Evolutionary conservation across 37 sponge, comb jelly and placozoan genomes (phyloP).

Genomic region (Ianthella basta): DNA sequence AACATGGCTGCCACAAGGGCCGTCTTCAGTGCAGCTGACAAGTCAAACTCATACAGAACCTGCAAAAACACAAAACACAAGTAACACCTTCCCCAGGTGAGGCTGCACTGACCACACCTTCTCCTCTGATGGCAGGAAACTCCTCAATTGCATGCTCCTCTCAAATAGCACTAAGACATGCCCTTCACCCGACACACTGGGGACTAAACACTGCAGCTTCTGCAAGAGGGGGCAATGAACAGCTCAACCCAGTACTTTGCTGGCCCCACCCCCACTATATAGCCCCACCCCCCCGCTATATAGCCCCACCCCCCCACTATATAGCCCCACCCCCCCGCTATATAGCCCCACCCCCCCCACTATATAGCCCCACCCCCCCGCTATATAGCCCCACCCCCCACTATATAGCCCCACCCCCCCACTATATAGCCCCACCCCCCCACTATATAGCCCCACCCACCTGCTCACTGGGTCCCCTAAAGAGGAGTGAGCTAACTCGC

Average conservation of each 20-base stretch:
- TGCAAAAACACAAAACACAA: too few relatives aligned
- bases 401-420: not conserved
- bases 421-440: not conserved
- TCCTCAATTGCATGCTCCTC: not conserved
- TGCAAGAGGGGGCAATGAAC: not conserved
- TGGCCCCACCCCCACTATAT: not conserved
- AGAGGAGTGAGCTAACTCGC: constrained; percentile 73
- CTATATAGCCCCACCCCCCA: not conserved
- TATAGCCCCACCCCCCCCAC: not conserved
- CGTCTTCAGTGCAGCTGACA: too few relatives aligned
- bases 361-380: not conserved
- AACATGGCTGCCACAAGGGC: too few relatives aligned
- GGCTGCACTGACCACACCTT: not conserved
- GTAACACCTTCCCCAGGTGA: not conserved
- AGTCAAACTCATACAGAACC: too few relatives aligned
- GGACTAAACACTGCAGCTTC: not conserved
- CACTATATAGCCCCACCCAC: not conserved
- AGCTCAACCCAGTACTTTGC: not conserved
- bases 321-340: not conserved
- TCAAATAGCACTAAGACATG: not conserved
- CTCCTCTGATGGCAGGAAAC: not conserved
- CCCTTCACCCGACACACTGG: not conserved
- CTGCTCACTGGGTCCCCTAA: constrained; percentile 42
- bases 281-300: too few relatives aligned
- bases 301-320: not conserved